A percentile compares a stretch with the other conserved stretches of the same genome.
These are phyloP conservation scores for Thereva nobilitata DNA, from an alignment of 2,888 invertebrate species.

Conservation along the genomic window DNA sequence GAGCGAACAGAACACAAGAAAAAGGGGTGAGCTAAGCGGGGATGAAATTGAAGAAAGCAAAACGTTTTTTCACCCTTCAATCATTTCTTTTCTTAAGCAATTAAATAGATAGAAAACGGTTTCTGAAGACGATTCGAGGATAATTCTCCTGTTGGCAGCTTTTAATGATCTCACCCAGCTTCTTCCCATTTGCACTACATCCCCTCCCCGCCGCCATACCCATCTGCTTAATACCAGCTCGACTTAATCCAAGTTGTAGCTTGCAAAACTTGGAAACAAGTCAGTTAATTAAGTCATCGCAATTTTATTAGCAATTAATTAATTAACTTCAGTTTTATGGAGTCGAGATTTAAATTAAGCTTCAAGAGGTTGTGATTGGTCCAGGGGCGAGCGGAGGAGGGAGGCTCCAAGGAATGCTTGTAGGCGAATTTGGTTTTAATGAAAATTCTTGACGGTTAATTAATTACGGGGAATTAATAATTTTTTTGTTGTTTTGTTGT, in stretches of 20 bases:
- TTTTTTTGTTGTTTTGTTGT: too few relatives aligned
- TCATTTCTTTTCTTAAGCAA: slow-evolving; percentile 28
- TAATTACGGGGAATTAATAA: too few relatives aligned
- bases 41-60: slow-evolving; percentile 15
- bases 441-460: too few relatives aligned
- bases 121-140: slow-evolving; percentile 22
- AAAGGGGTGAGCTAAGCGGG: slow-evolving; percentile 16
- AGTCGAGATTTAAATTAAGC: slow-evolving; percentile 19
- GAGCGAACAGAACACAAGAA: background rate
- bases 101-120: slow-evolving; percentile 6
- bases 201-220: slow-evolving; percentile 5
- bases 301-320: slow-evolving; percentile 46
- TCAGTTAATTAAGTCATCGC: slow-evolving; percentile 45
- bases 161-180: slow-evolving; percentile 7
- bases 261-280: slow-evolving; percentile 31
- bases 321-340: slow-evolving; percentile 41
- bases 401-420: too few relatives aligned
- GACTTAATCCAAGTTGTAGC: slow-evolving; percentile 26
- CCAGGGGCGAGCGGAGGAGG: slow-evolving; percentile 14
- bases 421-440: too few relatives aligned
- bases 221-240: slow-evolving; percentile 10
- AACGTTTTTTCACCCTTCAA: slow-evolving; percentile 18
- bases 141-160: slow-evolving; percentile 31
- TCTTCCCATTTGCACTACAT: slow-evolving; percentile 15
- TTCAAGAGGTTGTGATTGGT: slow-evolving; percentile 23